Conservation (phyloP, 2,888 invertebrate species). For the Leptinotarsa tumamoca region DNA sequence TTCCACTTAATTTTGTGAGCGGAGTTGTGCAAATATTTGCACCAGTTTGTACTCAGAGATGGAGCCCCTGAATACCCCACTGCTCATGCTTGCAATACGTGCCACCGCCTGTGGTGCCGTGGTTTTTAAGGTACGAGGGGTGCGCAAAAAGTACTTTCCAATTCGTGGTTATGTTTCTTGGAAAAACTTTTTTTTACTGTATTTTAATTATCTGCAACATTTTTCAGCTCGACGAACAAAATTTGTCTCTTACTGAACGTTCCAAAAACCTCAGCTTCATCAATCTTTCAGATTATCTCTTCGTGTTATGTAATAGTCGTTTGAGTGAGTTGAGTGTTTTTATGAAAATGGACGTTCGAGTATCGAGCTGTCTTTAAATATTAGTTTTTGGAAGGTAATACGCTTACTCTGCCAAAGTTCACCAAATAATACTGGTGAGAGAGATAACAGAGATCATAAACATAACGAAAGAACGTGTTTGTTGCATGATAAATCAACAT, state of each 20-base stretch:
- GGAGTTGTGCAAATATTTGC: constrained; percentile 67
- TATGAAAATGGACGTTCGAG: too few species aligned
- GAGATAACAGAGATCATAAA: too few species aligned
- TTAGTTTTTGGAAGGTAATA: too few species aligned
- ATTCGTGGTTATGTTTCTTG: neutral
- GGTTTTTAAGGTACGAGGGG: neutral
- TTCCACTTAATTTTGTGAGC: constrained; percentile 69
- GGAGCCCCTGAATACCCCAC: constrained; percentile 53
- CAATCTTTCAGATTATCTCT: neutral
- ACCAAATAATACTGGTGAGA: too few species aligned
- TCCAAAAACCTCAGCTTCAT: neutral
- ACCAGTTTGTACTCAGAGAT: constrained; percentile 62
- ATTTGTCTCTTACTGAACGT: neutral
- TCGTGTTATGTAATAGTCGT: neutral
- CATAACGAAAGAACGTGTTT: too few species aligned
- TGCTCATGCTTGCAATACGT: constrained; percentile 17
- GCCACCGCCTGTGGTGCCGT: constrained; percentile 1
- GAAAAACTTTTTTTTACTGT: too few species aligned
- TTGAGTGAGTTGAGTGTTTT: too few species aligned
- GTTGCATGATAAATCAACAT: too few species aligned
- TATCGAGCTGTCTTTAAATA: too few species aligned
- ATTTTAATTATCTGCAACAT: neutral
- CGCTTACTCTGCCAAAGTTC: too few species aligned
- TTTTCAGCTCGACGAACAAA: neutral
- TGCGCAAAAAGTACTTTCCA: neutral